phyloP scores from a whole-genome alignment of 2,113 vertebrate genomes.

The Ictalurus furcatus region DNA sequence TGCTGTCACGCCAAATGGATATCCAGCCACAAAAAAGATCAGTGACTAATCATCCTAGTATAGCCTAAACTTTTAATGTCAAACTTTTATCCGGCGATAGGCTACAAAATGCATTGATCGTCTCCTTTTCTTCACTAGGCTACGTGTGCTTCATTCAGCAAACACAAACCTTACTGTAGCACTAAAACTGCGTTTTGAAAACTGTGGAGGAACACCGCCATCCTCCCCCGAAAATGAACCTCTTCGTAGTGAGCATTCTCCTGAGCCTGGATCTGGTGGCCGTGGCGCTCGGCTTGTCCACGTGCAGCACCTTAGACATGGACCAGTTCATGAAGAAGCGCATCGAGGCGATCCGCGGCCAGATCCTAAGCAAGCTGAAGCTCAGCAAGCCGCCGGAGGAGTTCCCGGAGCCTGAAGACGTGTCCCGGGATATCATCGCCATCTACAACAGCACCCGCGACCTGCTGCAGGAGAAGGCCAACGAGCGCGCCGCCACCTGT shows the following conservation, averaged over 20 bases:
- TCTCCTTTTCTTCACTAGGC: background rate
- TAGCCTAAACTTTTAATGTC: background rate
- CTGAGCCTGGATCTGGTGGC: constrained; percentile 85
- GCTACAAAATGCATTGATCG: constrained; percentile 27
- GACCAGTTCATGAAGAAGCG: constrained; percentile 95
- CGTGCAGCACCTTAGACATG: constrained; percentile 96
- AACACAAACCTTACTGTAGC: background rate
- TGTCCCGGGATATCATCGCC: constrained; percentile 90
- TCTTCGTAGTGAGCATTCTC: constrained; percentile 82
- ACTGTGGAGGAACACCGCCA: background rate
- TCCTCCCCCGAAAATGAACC: constrained; percentile 82
- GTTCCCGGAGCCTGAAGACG: constrained; percentile 85
- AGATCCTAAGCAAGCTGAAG: constrained; percentile 97
- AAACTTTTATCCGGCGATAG: background rate
- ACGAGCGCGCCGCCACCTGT: constrained; percentile 87
- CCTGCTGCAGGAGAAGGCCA: constrained; percentile 92
- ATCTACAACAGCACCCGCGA: constrained; percentile 98
- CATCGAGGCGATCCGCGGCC: constrained; percentile 93
- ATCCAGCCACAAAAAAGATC: constrained; percentile 48
- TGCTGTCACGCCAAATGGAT: constrained; percentile 57
- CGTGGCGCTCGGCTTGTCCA: constrained; percentile 87
- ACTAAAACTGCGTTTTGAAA: background rate
- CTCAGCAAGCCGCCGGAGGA: constrained; percentile 86
- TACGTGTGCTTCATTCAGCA: background rate
- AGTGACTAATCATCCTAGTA: constrained; percentile 12